phyloP scores from a whole-genome alignment of 2,888 invertebrate species.

The Schizaphis graminum region DNA sequence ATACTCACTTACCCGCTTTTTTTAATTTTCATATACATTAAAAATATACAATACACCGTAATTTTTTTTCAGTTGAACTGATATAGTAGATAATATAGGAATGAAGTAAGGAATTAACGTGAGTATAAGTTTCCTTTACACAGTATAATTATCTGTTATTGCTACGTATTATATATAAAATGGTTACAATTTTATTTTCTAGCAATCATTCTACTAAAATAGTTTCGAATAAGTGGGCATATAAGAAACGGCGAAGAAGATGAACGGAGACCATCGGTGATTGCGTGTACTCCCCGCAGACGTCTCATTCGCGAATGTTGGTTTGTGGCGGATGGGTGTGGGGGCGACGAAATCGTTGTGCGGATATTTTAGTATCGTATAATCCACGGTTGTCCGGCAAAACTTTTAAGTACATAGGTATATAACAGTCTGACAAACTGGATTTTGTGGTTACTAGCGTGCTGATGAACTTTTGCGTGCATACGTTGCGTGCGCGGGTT shows the following conservation, averaged over 20 bases:
- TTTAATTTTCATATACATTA: not conserved
- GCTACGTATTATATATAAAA: not conserved
- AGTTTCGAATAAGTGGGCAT: not conserved
- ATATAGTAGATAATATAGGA: no score
- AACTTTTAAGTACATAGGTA: conserved; percentile 44
- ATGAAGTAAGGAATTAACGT: no score
- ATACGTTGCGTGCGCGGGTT: conserved; percentile 26
- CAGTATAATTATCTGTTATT: not conserved
- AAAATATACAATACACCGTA: not conserved
- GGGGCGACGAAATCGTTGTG: not conserved
- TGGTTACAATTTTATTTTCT: not conserved
- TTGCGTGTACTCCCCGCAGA: not conserved
- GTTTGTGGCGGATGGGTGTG: not conserved
- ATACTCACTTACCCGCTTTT: no score
- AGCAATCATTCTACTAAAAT: not conserved
- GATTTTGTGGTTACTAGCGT: conserved; percentile 35
- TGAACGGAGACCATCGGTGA: not conserved
- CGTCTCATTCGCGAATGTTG: not conserved
- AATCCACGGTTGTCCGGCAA: conserved; percentile 6
- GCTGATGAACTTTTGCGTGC: conserved; percentile 56
- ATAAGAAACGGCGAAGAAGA: not conserved
- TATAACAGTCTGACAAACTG: conserved; percentile 37
- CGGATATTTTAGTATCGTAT: not conserved
- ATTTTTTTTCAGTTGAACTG: not conserved
- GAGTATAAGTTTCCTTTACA: not conserved